Evolutionary conservation across 2,888 invertebrate species (phyloP), one percentile per base, ranked within the genome.

Genomic region (Caenorhabditis macrosperma): DNA sequence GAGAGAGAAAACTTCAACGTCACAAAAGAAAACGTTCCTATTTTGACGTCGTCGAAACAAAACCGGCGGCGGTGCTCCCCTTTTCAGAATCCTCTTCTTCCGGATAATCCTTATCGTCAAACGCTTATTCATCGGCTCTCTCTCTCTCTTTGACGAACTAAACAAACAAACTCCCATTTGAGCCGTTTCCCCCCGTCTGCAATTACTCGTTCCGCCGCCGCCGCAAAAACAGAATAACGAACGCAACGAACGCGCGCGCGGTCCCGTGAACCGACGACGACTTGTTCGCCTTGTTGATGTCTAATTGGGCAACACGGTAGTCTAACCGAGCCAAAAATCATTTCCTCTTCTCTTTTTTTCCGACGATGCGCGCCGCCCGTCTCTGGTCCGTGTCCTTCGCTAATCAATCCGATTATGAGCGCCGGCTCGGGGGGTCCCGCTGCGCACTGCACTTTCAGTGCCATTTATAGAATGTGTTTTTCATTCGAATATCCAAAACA

Each of bases 91-190:
- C 52, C 66, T 15, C 1, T 22, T 24, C 50, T 28, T 59, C 24
- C 50, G 63, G 71, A 71, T 71, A 55, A 71, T 71, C 61, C 71
- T 55, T 46, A 26, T 44, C 41, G 41, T 17, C 68, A n/a, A n/a
- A n/a, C n/a, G 71, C 71, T 71, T 71, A 71, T 59, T 71, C 71
- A 71, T 61, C 71, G 54, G 52, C 35, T 24, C 52, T 33, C n/a
- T 17, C 35, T 17, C 30, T 17, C 54, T 48, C 50, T 59, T 33
- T 71, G 72, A 63, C 72, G 63, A 72, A 57, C 63, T 72, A 72
- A 63, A 59, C 59, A 59, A 72, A 72, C 72, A 72, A 63, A 71
- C 69, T 60, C 35, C 6, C 12, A 9, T 46, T 20, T 10, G 38
- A 38, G 33, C 44, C 55, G 46, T 63, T 54, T n/a, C n/a, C 44